Evolutionary conservation across 2,113 vertebrate species (phyloP), one percentile per base, ranked within the genome.

Genomic region (Acanthochromis polyacanthus): DNA sequence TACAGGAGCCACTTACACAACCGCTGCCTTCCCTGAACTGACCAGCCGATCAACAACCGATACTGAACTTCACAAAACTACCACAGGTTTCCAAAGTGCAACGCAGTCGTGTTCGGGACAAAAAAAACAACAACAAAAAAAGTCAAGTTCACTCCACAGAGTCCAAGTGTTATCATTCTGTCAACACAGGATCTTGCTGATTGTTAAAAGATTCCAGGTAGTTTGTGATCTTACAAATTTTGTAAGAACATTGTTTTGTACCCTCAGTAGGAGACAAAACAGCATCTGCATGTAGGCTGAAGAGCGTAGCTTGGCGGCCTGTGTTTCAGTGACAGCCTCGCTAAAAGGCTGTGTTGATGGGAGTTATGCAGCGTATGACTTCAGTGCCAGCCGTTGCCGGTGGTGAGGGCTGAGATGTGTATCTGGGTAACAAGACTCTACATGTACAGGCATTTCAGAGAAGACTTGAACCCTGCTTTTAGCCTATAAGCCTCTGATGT

Each of bases 401-500:
- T 61, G 66, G 57, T 55, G 80, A 66, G 62, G 81, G 69, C 69
- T 78, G 62, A 86, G 86, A 85, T 86, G 76, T 77, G 63, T 82
- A 83, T 90, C 84, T 43, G 51, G 5, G 58, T 64, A 67, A 91
- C 94, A 94, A 94, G 94, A 88, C 88, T 83, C 75, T 60, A 89
- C 95, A 92, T 64, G 94, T 78, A 50, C 46, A 93, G 88, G 91
- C 86, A 93, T 93, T 84, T 91, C 55, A 69, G 19, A 61, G 71
- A 60, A 5, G 9, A 51, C 20, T 76, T 15, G 58, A 63, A 14
- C 70, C 76, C 28, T 67, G 73, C 85, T 70, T 64, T 71, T 36
- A 71, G 72, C 78, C 59, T 25, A 9, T 10, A 28, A 53, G 68
- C 17, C 67, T 72, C 61, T 78, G 80, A 86, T 55, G 69, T 57